phyloP scores from a whole-genome alignment of 2,113 vertebrate genomes.

The Lophura nycthemera region DNA sequence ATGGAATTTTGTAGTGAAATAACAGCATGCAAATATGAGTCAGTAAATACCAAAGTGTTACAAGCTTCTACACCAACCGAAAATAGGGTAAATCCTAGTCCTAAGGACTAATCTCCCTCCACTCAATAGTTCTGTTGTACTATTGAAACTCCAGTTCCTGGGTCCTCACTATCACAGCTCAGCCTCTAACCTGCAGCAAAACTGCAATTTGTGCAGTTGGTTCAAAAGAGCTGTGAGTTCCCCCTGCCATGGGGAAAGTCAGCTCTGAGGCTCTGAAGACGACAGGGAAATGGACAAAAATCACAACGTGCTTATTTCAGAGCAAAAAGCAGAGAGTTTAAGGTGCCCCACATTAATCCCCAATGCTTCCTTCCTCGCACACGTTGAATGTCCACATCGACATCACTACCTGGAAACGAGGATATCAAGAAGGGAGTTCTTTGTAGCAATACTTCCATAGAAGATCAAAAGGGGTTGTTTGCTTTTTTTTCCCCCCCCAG shows the following conservation, averaged over 20 bases:
- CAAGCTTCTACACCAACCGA: not conserved
- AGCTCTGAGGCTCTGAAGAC: not conserved
- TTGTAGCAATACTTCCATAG: not conserved
- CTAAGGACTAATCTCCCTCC: not conserved
- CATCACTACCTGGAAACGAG: not conserved
- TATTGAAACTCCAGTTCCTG: not conserved
- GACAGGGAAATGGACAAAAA: not conserved
- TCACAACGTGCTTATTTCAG: not conserved
- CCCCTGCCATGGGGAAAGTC: not conserved
- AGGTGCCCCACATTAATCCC: not conserved
- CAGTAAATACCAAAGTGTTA: not conserved
- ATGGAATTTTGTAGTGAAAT: not conserved
- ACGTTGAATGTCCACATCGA: not conserved
- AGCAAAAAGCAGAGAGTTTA: not conserved
- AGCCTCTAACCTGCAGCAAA: not conserved
- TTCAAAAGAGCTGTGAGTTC: not conserved
- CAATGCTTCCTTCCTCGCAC: not conserved
- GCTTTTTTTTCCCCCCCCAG: not conserved
- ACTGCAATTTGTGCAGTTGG: not conserved
- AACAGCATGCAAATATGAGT: not conserved
- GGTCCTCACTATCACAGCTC: not conserved
- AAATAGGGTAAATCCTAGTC: not conserved
- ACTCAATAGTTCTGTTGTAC: not conserved
- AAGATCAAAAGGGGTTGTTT: not conserved
- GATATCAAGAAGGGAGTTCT: not conserved